These are phyloP conservation scores for Cephalophus harveyi DNA, from an alignment of 2,113 vertebrate genomes.

Conservation along the genomic window DNA sequence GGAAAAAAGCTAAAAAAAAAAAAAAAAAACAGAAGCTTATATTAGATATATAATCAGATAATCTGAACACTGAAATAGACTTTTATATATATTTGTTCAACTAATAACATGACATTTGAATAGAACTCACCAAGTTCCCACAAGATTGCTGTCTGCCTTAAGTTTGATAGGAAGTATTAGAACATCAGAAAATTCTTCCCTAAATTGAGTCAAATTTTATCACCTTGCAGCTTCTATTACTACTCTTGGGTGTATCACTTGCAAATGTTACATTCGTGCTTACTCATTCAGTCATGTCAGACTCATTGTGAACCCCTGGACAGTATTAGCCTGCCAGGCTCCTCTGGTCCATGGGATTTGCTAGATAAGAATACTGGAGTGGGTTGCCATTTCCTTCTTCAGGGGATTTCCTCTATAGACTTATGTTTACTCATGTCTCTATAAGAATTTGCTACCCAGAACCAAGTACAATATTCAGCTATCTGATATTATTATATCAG, in stretches of 20 bases:
- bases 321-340: neutral
- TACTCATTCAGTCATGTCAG: neutral
- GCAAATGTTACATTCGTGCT: neutral
- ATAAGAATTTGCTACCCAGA: neutral
- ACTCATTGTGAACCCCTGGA: neutral
- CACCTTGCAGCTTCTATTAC: neutral
- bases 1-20: neutral
- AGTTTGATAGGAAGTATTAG: neutral
- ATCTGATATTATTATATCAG: neutral
- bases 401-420: neutral
- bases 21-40: neutral
- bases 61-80: neutral
- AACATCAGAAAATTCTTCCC: neutral
- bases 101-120: neutral
- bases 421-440: neutral
- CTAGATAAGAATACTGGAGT: neutral
- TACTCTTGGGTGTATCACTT: neutral
- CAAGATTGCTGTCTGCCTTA: neutral
- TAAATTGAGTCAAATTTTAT: neutral
- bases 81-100: neutral
- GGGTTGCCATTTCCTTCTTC: neutral
- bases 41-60: neutral
- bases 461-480: neutral
- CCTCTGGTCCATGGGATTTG: neutral
- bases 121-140: neutral